A percentile compares a stretch with the other conserved stretches of the same genome.
phyloP scores from a whole-genome alignment of 1,140 invertebrate genomes.

The Antheraea mylitta region DNA sequence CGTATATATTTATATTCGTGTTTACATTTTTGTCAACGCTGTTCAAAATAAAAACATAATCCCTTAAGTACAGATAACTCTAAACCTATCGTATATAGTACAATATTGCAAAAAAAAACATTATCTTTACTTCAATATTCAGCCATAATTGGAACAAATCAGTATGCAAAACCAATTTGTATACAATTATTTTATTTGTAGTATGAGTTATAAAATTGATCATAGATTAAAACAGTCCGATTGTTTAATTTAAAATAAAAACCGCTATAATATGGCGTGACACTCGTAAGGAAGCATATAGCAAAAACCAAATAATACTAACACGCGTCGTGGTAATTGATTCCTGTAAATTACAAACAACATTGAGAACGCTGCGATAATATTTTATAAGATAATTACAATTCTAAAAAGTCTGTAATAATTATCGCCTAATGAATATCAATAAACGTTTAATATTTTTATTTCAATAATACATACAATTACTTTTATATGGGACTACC shows the following conservation, averaged over 20 bases:
- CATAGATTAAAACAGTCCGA: too few relatives aligned
- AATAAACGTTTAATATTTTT: background rate
- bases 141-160: too few relatives aligned
- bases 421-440: background rate
- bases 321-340: background rate
- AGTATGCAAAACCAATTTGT: too few relatives aligned
- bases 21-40: slow-evolving; percentile 76
- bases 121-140: too few relatives aligned
- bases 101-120: background rate
- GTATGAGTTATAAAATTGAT: too few relatives aligned
- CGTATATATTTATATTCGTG: too few relatives aligned
- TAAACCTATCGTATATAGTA: slow-evolving; percentile 68
- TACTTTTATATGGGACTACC: too few relatives aligned
- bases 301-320: too few relatives aligned
- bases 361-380: background rate
- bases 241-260: background rate
- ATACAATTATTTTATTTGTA: too few relatives aligned
- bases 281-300: too few relatives aligned
- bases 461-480: background rate
- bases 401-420: background rate
- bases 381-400: background rate
- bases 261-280: background rate
- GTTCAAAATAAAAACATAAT: slow-evolving; percentile 68
- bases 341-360: too few relatives aligned
- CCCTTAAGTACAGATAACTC: slow-evolving; percentile 77